Evolutionary conservation across 30 jellyfish, hydroid and myxozoan genomes (phyloP).

Genomic region (Hydractinia echinata): DNA sequence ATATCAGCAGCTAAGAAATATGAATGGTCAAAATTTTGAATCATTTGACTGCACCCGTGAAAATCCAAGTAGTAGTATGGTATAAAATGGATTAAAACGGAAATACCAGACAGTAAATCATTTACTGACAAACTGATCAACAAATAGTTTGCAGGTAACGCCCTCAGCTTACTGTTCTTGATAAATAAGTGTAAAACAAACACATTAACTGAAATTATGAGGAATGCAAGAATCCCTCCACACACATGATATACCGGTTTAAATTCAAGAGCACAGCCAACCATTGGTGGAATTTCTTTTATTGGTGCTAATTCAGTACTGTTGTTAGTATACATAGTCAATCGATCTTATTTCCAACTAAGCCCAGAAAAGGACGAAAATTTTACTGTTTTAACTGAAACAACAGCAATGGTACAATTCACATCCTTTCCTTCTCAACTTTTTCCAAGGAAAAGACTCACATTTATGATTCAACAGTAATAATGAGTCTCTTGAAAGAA

Average conservation of each 20-base stretch:
- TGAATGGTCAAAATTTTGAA: neutral
- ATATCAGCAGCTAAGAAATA: constrained; percentile 42
- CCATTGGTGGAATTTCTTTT: too few relatives aligned
- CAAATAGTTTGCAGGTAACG: constrained; percentile 50
- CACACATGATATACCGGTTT: constrained; percentile 42
- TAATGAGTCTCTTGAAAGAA: too few relatives aligned
- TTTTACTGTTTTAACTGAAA: too few relatives aligned
- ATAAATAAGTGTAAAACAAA: constrained; percentile 51
- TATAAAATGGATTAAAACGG: constrained; percentile 44
- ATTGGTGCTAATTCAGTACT: too few relatives aligned
- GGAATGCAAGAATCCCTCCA: constrained; percentile 44
- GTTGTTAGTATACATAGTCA: too few relatives aligned
- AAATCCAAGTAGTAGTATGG: constrained; percentile 33
- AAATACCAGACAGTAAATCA: constrained; percentile 66
- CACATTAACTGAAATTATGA: constrained; percentile 41
- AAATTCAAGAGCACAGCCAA: constrained; percentile 14
- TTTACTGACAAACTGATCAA: constrained; percentile 75
- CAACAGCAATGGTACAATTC: too few relatives aligned
- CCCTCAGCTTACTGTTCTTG: constrained; percentile 31
- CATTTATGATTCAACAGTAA: too few relatives aligned
- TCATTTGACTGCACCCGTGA: neutral
- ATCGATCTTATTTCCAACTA: too few relatives aligned
- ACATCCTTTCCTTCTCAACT: too few relatives aligned
- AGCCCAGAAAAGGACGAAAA: too few relatives aligned
- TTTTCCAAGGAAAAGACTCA: too few relatives aligned